Evolutionary conservation across 2,797 vertebrate species (phyloP).

Genomic region (Borostomias antarcticus): DNA sequence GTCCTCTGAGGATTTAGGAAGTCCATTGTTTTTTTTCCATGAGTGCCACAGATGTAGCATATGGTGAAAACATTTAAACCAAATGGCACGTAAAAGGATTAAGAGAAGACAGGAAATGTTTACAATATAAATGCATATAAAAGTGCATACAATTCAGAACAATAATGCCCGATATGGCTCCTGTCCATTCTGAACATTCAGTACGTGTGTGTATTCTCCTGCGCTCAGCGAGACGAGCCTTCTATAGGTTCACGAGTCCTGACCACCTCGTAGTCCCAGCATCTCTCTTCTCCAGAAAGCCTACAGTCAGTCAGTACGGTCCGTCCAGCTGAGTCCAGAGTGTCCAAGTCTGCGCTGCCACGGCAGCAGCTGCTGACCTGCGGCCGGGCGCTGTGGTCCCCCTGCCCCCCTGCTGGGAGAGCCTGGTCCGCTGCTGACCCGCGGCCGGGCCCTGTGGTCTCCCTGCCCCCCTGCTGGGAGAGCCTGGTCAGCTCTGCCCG

Average conservation of each 20-base stretch:
- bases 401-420: slow-evolving; percentile 21
- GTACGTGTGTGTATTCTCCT: slow-evolving; percentile 7
- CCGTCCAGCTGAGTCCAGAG: slow-evolving; percentile 31
- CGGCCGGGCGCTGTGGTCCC: slow-evolving; percentile 12
- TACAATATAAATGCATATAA: slow-evolving; percentile 30
- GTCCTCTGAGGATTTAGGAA: slow-evolving; percentile 9
- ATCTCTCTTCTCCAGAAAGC: slow-evolving; percentile 16
- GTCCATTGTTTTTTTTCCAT: slow-evolving; percentile 2
- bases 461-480: slow-evolving; percentile 20
- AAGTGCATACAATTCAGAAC: slow-evolving; percentile 61
- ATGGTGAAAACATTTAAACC: slow-evolving; percentile 10
- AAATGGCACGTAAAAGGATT: slow-evolving; percentile 24
- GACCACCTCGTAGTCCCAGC: slow-evolving; percentile 21
- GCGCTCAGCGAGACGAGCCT: neutral
- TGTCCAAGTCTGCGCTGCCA: neutral
- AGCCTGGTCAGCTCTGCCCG: slow-evolving; percentile 82
- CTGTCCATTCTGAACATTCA: slow-evolving; percentile 7
- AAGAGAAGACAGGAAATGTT: slow-evolving; percentile 35
- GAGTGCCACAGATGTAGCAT: slow-evolving; percentile 12
- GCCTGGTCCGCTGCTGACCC: slow-evolving; percentile 31
- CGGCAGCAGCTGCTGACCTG: slow-evolving; percentile 24
- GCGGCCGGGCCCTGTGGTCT: slow-evolving; percentile 12
- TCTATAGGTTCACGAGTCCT: neutral
- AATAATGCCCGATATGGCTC: slow-evolving; percentile 22
- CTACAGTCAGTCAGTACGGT: neutral